Evolutionary conservation across 2,113 vertebrate species (phyloP).

Genomic region (Melanostigma gelatinosum): DNA sequence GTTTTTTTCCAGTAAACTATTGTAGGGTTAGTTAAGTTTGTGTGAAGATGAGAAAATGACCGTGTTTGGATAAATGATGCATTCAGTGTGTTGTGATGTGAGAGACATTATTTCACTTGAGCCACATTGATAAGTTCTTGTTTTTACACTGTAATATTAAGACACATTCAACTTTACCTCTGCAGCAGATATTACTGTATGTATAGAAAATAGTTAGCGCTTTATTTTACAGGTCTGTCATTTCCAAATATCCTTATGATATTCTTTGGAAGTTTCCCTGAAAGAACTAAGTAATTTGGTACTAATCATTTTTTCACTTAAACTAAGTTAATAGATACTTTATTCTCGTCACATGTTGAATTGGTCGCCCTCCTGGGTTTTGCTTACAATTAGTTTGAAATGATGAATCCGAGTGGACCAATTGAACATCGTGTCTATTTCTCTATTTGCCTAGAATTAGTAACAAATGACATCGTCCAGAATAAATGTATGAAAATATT

Average conservation of each 20-base stretch:
- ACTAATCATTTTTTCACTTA: background rate
- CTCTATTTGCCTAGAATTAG: background rate
- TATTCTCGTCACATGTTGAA: background rate
- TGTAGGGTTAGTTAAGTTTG: background rate
- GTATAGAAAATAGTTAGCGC: background rate
- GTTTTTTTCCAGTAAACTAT: background rate
- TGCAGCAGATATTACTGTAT: background rate
- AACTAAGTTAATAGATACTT: background rate
- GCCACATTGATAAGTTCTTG: background rate
- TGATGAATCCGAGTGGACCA: background rate
- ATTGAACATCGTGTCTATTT: background rate
- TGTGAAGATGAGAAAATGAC: background rate
- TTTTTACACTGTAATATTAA: background rate
- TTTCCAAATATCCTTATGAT: background rate
- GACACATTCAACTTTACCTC: background rate
- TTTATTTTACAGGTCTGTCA: background rate
- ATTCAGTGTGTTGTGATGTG: background rate
- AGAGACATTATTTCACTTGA: background rate
- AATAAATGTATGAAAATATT: background rate
- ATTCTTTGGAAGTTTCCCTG: background rate
- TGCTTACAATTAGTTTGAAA: background rate
- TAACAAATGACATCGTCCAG: background rate
- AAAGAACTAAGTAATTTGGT: background rate
- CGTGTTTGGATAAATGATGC: background rate
- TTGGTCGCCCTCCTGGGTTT: background rate